phyloP scores from a whole-genome alignment of 2,113 vertebrate species.

The Hassar affinis region DNA sequence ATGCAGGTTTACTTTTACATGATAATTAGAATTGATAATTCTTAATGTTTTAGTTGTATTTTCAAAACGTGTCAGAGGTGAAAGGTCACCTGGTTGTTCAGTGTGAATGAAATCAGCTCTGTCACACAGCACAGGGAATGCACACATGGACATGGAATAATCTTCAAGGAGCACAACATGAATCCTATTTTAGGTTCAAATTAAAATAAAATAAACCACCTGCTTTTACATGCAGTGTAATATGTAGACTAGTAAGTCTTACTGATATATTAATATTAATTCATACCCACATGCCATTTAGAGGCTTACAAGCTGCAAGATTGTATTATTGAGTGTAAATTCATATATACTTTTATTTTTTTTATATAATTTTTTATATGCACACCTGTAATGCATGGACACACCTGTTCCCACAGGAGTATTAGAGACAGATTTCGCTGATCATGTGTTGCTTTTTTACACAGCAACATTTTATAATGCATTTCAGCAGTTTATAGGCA shows the following conservation, averaged over 20 bases:
- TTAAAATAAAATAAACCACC: background rate
- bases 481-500: constrained; percentile 7
- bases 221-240: background rate
- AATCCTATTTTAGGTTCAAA: background rate
- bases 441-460: background rate
- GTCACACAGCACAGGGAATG: background rate
- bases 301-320: no score
- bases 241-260: background rate
- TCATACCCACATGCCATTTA: background rate
- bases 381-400: background rate
- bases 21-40: background rate
- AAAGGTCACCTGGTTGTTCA: background rate
- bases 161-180: background rate
- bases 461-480: background rate
- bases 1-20: background rate
- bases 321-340: background rate
- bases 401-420: background rate
- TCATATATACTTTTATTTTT: background rate
- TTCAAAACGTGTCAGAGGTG: background rate
- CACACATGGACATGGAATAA: background rate
- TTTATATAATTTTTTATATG: no score
- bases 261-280: background rate
- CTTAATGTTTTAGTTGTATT: background rate
- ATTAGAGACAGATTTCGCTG: background rate
- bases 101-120: background rate